Percentiles rank a stretch among this genome's conserved stretches.
phyloP scores from a whole-genome alignment of 2,888 invertebrate genomes.

The Drosophila austrosaltans region DNA sequence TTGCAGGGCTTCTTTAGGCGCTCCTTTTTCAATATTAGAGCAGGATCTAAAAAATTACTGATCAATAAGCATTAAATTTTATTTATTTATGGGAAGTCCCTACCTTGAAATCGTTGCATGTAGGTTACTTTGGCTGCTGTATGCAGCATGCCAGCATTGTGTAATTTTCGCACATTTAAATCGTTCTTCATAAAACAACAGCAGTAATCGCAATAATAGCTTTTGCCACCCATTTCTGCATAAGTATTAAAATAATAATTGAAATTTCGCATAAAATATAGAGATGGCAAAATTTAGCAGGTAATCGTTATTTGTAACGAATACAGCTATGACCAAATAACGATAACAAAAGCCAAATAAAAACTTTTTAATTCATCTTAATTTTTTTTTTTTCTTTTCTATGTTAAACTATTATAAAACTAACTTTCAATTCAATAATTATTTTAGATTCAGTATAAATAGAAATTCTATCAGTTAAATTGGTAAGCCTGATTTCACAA shows the following conservation, averaged over 20 bases:
- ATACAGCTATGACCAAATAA: background rate
- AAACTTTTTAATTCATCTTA: too few relatives aligned
- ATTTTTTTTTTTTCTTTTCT: too few relatives aligned
- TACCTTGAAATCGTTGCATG: conserved; percentile 70
- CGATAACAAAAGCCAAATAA: too few relatives aligned
- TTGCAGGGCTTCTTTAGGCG: conserved; percentile 66
- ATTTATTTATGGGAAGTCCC: background rate
- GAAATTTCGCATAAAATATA: background rate
- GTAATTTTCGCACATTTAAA: conserved; percentile 80
- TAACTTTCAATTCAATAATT: too few relatives aligned
- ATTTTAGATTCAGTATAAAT: too few relatives aligned
- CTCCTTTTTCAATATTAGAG: conserved; percentile 63
- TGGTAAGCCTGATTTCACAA: background rate
- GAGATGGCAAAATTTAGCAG: background rate
- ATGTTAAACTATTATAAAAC: too few relatives aligned
- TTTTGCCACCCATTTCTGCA: conserved; percentile 79
- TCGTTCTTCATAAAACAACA: conserved; percentile 82
- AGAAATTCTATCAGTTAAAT: background rate
- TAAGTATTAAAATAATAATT: background rate
- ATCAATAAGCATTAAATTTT: background rate
- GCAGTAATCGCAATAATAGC: conserved; percentile 83
- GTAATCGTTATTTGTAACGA: background rate
- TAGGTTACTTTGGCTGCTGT: conserved; percentile 77
- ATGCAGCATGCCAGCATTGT: conserved; percentile 79
- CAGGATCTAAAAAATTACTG: conserved; percentile 57